Evolutionary conservation across 2,888 invertebrate genomes (phyloP).

Genomic region (Melanchra persicariae): DNA sequence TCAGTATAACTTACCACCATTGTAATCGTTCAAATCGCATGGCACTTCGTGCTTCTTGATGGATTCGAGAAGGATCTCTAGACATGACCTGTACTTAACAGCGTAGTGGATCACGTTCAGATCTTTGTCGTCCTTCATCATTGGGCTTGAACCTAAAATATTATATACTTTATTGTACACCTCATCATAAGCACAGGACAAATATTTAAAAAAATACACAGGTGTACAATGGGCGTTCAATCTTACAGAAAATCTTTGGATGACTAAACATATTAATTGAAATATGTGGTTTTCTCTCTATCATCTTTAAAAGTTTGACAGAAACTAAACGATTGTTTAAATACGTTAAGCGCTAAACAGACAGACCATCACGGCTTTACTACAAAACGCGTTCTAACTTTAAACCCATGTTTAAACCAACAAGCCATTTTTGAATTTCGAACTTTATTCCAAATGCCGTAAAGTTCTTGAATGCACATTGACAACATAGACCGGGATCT

Average conservation of each 20-base stretch:
- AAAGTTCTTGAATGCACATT: too few species aligned
- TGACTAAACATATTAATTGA: neutral
- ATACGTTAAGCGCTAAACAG: neutral
- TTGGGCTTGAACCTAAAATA: conserved; percentile 83
- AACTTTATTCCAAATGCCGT: too few species aligned
- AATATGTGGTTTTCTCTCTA: neutral
- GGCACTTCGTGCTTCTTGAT: conserved; percentile 71
- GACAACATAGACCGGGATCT: too few species aligned
- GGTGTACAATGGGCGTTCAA: too few species aligned
- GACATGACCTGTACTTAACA: conserved; percentile 87
- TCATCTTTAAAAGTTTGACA: neutral
- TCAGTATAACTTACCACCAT: conserved; percentile 73
- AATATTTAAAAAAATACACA: too few species aligned
- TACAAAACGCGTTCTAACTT: too few species aligned
- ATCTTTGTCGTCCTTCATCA: conserved; percentile 88
- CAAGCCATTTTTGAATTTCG: too few species aligned
- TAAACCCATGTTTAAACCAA: too few species aligned
- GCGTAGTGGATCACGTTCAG: conserved; percentile 92
- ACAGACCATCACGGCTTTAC: too few species aligned
- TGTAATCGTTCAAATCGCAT: conserved; percentile 78
- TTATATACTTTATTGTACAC: neutral
- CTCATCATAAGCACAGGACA: neutral
- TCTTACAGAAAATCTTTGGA: too few species aligned
- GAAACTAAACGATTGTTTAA: neutral
- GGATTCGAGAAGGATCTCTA: conserved; percentile 87